Conservation (phyloP, 2,888 invertebrate species). For the Leptinotarsa peninsularis region DNA sequence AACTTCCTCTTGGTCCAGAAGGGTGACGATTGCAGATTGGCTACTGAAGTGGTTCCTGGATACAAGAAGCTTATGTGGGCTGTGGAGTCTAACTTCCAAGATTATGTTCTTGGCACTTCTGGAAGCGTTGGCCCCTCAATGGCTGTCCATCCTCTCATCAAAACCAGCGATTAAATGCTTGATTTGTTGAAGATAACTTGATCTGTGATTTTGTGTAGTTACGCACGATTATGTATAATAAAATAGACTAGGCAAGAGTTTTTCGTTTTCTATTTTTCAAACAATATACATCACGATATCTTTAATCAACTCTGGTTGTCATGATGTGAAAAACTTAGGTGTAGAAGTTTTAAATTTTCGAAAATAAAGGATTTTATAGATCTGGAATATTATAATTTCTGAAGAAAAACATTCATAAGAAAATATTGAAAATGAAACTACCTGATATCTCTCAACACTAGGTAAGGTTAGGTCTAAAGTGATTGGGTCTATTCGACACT, state of each 20-base stretch:
- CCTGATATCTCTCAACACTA: too few relatives aligned
- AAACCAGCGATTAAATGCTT: constrained; percentile 62
- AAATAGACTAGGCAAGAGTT: constrained; percentile 29
- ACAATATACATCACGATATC: constrained; percentile 3
- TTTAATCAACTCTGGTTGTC: background rate
- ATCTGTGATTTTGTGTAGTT: constrained; percentile 45
- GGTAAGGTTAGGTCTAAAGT: too few relatives aligned
- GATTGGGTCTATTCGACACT: too few relatives aligned
- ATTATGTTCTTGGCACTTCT: constrained; percentile 72
- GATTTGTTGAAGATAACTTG: constrained; percentile 33
- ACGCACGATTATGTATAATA: constrained; percentile 36
- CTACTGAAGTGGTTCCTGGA: constrained; percentile 72
- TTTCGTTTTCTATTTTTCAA: background rate
- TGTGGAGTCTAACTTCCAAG: constrained; percentile 76
- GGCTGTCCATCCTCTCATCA: constrained; percentile 72
- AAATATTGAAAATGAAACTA: too few relatives aligned
- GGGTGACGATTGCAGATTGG: constrained; percentile 70
- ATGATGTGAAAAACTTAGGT: too few relatives aligned
- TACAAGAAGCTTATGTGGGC: constrained; percentile 67
- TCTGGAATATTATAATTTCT: too few relatives aligned
- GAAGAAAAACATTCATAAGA: too few relatives aligned
- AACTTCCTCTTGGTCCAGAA: constrained; percentile 72
- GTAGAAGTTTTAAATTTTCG: too few relatives aligned
- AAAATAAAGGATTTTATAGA: too few relatives aligned
- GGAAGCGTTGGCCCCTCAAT: constrained; percentile 75